Conservation (phyloP, 2,113 vertebrate genomes). For the Piprites chloris region DNA sequence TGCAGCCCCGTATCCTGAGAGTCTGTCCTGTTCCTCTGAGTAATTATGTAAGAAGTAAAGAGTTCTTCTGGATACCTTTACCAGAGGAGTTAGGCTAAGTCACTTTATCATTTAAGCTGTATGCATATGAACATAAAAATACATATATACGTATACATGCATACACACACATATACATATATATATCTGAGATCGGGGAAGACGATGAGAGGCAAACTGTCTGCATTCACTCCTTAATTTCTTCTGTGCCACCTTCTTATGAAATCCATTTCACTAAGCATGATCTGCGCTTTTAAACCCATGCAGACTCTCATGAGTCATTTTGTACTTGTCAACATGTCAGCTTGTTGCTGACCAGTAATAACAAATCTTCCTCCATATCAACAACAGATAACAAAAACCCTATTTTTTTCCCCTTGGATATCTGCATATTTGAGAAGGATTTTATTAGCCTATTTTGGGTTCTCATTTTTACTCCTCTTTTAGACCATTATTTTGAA, state of each 20-base stretch:
- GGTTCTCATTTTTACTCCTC: not conserved
- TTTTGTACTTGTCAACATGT: not conserved
- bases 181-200: not conserved
- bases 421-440: not conserved
- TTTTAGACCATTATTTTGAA: slow-evolving; percentile 24
- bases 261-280: not conserved
- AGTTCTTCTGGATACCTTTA: not conserved
- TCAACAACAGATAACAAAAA: not conserved
- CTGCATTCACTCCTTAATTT: not conserved
- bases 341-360: not conserved
- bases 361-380: not conserved
- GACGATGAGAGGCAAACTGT: not conserved
- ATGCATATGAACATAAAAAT: too few species aligned
- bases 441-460: not conserved
- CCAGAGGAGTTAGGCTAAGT: not conserved
- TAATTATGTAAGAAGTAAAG: not conserved
- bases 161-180: too few species aligned
- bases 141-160: not conserved
- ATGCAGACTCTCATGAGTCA: not conserved
- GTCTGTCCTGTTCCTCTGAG: not conserved
- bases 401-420: accelerated
- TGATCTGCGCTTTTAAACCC: not conserved
- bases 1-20: not conserved
- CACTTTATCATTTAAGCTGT: not conserved
- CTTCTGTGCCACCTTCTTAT: not conserved